A percentile compares a stretch with the other conserved stretches of the same genome.
Evolutionary conservation across 2,888 invertebrate species (phyloP).

Genomic region (Sarcophaga rosellei): DNA sequence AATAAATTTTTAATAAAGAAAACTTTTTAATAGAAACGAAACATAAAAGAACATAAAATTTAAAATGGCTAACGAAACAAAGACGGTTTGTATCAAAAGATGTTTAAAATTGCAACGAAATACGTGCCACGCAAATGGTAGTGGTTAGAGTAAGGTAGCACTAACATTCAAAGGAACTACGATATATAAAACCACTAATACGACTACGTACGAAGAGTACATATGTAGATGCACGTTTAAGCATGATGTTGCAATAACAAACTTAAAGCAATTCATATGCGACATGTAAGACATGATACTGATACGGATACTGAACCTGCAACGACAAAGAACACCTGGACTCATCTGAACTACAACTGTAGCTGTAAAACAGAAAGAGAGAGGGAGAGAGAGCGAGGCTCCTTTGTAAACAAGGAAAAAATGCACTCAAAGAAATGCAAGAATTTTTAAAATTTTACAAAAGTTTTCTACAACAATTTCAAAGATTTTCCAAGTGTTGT

Average conservation of each 20-base stretch:
- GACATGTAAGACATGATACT: conserved; percentile 15
- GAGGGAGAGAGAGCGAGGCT: too few relatives aligned
- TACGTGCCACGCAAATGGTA: conserved; percentile 50
- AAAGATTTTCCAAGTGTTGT: neutral
- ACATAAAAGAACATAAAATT: neutral
- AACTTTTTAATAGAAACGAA: neutral
- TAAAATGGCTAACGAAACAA: neutral
- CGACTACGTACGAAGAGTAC: neutral
- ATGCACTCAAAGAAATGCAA: conserved; percentile 20
- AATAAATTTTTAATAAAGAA: conserved; percentile 48
- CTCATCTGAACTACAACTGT: neutral
- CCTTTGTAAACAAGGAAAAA: neutral
- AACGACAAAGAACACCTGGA: neutral
- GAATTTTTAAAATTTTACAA: too few relatives aligned
- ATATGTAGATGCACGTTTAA: conserved; percentile 55
- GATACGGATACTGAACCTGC: too few relatives aligned
- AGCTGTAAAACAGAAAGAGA: too few relatives aligned
- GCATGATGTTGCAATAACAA: conserved; percentile 43
- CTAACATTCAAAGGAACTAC: conserved; percentile 34
- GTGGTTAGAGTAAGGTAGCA: conserved; percentile 7
- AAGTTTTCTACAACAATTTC: neutral
- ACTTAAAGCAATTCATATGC: conserved; percentile 52
- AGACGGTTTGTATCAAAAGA: neutral
- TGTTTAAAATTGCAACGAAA: conserved; percentile 3
- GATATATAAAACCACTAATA: neutral